Evolutionary conservation across 2,113 vertebrate genomes (phyloP), one percentile per base, ranked within the genome.

Genomic region (Dromas ardeola): DNA sequence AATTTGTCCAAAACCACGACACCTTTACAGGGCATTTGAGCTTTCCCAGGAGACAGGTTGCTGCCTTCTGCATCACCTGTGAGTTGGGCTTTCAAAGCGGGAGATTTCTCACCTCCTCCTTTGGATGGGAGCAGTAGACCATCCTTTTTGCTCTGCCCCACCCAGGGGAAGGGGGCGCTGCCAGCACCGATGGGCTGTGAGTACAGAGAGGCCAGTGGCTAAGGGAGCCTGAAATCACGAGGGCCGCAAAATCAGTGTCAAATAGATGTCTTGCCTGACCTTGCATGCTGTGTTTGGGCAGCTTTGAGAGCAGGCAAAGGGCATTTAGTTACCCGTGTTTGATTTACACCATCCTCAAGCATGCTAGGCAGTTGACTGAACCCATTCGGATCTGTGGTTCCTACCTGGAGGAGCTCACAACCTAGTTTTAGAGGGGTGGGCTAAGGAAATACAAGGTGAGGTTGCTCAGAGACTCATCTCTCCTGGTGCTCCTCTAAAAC

Each of bases 341-440:
- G 18, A 87, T 78, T 76, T 79, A 53, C 34, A 25, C 16, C 3
- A 1, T 69, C 52, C 25, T 69, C 49, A 72, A 47, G 40, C 25
- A 40, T 0, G 1, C 61, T n/a, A 76, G 43, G 21, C n/a, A 63
- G 36, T 56, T 67, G 21, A 49, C n/a, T 58, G 50, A 71, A 74
- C 8, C 7, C 42, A 22, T 65, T 53, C 8, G 5, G 34, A 91
- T 69, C 40, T 4, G 1, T 8, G 13, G 16, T 9, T 89, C 26
- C 56, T 47, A n/a, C 21, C 12, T 1, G 2, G 4, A 6, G 47
- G 56, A 79, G 42, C 9, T 69, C 1, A 0, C 30, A 62, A 47
- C 15, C 22, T 53, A 26, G 7, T 78, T 93, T 89, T 76, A 74
- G 52, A 32, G 34, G 21, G 16, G 15, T 34, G 65, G 18, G 8